Evolutionary conservation across 2,797 vertebrate species (phyloP), one percentile per base, ranked within the genome.

Genomic region (Benthosema pterotum): DNA sequence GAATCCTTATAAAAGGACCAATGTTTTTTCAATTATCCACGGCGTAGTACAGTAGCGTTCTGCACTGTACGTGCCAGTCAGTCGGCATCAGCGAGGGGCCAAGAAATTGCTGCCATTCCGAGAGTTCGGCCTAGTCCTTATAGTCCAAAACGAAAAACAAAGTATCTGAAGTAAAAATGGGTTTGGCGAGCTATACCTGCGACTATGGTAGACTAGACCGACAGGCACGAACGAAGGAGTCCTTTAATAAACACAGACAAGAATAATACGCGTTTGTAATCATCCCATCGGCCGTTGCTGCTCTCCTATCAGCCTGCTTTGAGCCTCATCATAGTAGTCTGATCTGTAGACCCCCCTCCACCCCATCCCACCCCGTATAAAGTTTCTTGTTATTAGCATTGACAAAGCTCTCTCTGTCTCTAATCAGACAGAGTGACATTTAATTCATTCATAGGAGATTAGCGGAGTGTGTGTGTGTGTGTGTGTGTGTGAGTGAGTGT

Each of bases 401-500:
- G 46, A 74, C 67, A 79, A 66, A 77, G 64, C 58, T 46, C 45
- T 42, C 57, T 69, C 59, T 79, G 75, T 80, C 38, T 42, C 42
- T 17, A 47, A 48, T 59, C 25, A 60, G 11, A 67, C 50, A 19
- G 52, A 60, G 52, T 60, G 59, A 61, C 63, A 66, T 72, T 74
- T 69, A 67, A 68, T 65, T 67, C 38, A 74, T 57, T 54, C 18
- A 48, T 16, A 17, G 43, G 15, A 65, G 59, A 73, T 69, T 43
- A 67, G 12, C 19, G 54, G 18, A 9, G 32, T 38, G 32, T 32
- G 32, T 8, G 5, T 32, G 5, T 32, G 5, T 32, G 32, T 38
- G 8, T 11, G 9, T 38, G 32, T 38, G 32, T 38, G 32, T 38
- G n/a, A n/a, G n/a, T n/a, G n/a, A n/a, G n/a, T n/a, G n/a, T n/a